phyloP scores from a whole-genome alignment of 2,888 invertebrate species.

The Dimorphilus gyrociliatus region DNA sequence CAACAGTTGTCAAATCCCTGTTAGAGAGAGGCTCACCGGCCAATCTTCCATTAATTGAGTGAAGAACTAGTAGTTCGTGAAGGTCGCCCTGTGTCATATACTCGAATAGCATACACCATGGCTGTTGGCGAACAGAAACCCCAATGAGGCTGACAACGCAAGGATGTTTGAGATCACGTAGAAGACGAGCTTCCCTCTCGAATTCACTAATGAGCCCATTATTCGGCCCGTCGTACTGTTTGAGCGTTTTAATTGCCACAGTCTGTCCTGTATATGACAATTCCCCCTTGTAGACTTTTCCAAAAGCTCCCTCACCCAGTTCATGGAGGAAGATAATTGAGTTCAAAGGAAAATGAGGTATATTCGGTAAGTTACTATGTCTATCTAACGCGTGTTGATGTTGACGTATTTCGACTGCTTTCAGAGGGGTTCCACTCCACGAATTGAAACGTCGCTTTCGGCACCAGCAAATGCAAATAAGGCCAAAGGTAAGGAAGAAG shows the following conservation, averaged over 20 bases:
- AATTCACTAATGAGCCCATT: conserved; percentile 84
- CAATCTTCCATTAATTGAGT: conserved; percentile 55
- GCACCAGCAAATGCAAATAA: conserved; percentile 29
- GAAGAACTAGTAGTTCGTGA: conserved; percentile 79
- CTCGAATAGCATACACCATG: conserved; percentile 89
- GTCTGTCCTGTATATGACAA: conserved; percentile 40
- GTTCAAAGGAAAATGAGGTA: conserved; percentile 66
- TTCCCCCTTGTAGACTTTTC: conserved; percentile 90
- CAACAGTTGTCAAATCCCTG: conserved; percentile 67
- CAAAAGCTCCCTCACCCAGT: conserved; percentile 56
- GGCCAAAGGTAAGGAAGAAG: conserved; percentile 24
- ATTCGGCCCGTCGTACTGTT: conserved; percentile 77
- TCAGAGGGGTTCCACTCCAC: too few species aligned
- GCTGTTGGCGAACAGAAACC: conserved; percentile 67
- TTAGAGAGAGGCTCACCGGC: conserved; percentile 42
- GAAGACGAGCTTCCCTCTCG: conserved; percentile 76
- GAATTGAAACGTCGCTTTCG: too few species aligned
- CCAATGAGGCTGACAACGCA: conserved; percentile 89
- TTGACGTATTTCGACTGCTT: too few species aligned
- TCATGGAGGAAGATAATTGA: conserved; percentile 43
- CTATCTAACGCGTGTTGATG: too few species aligned
- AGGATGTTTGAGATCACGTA: conserved; percentile 81
- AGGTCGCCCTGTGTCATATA: conserved; percentile 88
- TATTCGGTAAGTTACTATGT: too few species aligned
- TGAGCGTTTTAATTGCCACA: conserved; percentile 81